These are phyloP conservation scores for Hippocampus abdominalis DNA, from an alignment of 2,113 vertebrate genomes.

Conservation along the genomic window DNA sequence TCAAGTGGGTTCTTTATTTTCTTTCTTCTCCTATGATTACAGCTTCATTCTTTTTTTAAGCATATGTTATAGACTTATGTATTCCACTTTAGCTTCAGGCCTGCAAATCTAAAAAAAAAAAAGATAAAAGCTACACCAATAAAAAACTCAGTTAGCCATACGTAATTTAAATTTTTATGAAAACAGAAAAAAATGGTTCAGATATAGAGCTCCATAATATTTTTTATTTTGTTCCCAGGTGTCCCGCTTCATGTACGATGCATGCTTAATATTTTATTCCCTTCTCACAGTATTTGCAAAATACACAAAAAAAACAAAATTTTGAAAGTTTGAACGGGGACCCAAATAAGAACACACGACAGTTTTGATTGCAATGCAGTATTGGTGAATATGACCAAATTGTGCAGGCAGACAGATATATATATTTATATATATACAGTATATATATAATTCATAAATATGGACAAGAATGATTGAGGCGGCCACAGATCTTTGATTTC, in stretches of 20 bases:
- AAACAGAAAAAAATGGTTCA: neutral
- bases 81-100: neutral
- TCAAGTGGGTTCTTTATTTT: constrained; percentile 25
- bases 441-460: no score
- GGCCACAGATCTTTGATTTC: no score
- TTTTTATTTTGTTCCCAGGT: neutral
- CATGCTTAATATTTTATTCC: neutral
- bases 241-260: neutral
- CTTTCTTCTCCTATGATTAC: neutral
- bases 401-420: no score
- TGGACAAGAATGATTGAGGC: no score
- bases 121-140: neutral
- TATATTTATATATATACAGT: no score
- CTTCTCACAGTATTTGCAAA: neutral
- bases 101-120: neutral
- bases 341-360: neutral
- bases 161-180: neutral
- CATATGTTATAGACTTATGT: neutral
- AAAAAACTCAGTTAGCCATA: neutral
- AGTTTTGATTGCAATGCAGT: no score
- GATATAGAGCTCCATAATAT: neutral
- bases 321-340: neutral
- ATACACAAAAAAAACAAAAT: neutral
- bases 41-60: neutral
- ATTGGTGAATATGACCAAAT: no score